Evolutionary conservation across 2,797 vertebrate species (phyloP).

Genomic region (Sciaenops ocellatus): DNA sequence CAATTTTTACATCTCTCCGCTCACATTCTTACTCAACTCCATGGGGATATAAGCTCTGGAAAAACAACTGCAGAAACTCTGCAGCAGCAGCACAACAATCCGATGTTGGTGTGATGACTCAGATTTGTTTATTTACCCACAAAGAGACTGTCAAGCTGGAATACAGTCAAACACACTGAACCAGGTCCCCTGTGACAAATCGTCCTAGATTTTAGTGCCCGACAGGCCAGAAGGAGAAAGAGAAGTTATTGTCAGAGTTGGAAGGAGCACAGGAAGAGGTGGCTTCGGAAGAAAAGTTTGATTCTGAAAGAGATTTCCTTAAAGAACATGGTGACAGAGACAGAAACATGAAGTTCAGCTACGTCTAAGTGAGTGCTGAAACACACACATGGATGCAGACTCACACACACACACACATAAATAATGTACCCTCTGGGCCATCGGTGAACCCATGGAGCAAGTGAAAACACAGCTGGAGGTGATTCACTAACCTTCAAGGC

Average conservation of each 20-base stretch:
- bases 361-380: slow-evolving; percentile 46
- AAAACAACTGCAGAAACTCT: slow-evolving; percentile 47
- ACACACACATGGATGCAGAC: slow-evolving; percentile 26
- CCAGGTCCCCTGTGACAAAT: slow-evolving; percentile 57
- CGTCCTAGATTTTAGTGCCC: slow-evolving; percentile 66
- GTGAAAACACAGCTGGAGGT: slow-evolving; percentile 76
- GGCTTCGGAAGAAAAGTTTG: slow-evolving; percentile 52
- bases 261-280: slow-evolving; percentile 21
- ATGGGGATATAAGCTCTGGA: slow-evolving; percentile 26
- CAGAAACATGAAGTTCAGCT: slow-evolving; percentile 47
- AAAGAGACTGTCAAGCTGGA: slow-evolving; percentile 55
- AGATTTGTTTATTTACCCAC: slow-evolving; percentile 71
- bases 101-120: slow-evolving; percentile 57
- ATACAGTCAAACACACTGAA: slow-evolving; percentile 55
- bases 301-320: slow-evolving; percentile 61
- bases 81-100: slow-evolving; percentile 50
- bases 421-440: slow-evolving; percentile 56
- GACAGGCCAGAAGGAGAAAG: slow-evolving; percentile 33
- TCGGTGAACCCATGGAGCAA: slow-evolving; percentile 63
- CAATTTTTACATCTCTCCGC: slow-evolving; percentile 11
- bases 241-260: neutral
- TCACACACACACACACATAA: slow-evolving; percentile 45
- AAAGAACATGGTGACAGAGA: slow-evolving; percentile 48
- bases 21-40: slow-evolving; percentile 20
- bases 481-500: slow-evolving; percentile 71